phyloP scores from a whole-genome alignment of 35 echinoderm and acorn worm species.

The Ophiothrix spiculata region DNA sequence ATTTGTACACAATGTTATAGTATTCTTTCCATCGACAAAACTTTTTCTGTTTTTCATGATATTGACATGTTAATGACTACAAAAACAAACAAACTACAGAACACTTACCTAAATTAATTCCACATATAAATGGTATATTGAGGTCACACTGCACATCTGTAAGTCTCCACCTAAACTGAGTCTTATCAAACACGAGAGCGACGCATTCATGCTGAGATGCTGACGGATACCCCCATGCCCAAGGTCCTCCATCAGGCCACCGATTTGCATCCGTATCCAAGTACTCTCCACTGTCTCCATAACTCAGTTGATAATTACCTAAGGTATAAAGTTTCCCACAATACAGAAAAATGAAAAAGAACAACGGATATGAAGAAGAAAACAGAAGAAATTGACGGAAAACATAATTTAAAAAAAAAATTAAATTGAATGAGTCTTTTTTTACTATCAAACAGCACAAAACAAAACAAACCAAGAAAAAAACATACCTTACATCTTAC shows the following conservation, averaged over 20 bases:
- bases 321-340: too few relatives aligned
- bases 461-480: too few relatives aligned
- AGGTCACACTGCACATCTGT: constrained; percentile 50
- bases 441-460: too few relatives aligned
- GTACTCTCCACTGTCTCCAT: neutral
- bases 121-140: constrained; percentile 56
- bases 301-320: neutral
- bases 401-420: too few relatives aligned
- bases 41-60: too few relatives aligned
- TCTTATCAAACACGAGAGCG: constrained; percentile 43
- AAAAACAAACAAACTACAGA: too few relatives aligned
- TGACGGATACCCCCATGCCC: constrained; percentile 54
- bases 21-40: too few relatives aligned
- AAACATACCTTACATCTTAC: too few relatives aligned
- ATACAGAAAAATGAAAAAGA: too few relatives aligned
- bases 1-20: neutral
- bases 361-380: too few relatives aligned
- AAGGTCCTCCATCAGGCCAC: constrained; percentile 43
- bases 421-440: too few relatives aligned
- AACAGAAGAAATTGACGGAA: too few relatives aligned
- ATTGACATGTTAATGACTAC: neutral
- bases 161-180: constrained; percentile 52
- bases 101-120: constrained; percentile 68
- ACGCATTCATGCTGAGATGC: constrained; percentile 38
- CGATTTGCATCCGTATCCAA: neutral